Conservation (phyloP, 1,140 invertebrate species). For the Lineus longissimus region DNA sequence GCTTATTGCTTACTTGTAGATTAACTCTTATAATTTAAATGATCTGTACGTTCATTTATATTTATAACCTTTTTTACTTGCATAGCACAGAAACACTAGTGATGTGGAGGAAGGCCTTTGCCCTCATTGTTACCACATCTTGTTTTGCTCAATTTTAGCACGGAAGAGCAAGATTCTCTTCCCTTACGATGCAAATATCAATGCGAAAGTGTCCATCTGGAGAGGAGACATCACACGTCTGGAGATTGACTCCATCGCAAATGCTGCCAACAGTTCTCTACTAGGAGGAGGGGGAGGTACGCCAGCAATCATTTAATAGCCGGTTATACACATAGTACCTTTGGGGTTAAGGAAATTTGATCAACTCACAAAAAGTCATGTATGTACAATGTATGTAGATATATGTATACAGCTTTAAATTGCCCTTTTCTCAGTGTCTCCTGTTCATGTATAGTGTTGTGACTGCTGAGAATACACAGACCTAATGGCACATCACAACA, state of each 20-base stretch:
- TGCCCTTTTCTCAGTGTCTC: slow-evolving; percentile 42
- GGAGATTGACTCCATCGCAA: slow-evolving; percentile 86
- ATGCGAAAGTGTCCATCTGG: slow-evolving; percentile 45
- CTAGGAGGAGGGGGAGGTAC: slow-evolving; percentile 74
- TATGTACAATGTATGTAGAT: slow-evolving; percentile 5
- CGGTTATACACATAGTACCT: neutral
- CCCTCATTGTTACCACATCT: neutral
- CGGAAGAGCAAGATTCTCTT: slow-evolving; percentile 1
- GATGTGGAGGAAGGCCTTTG: too few relatives aligned
- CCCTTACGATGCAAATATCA: slow-evolving; percentile 26
- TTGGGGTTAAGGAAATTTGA: neutral
- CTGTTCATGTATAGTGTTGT: too few relatives aligned
- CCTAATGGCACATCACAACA: too few relatives aligned
- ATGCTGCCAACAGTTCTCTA: slow-evolving; percentile 80
- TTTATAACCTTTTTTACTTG: neutral
- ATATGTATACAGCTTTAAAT: neutral
- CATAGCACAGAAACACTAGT: too few relatives aligned
- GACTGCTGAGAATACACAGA: too few relatives aligned
- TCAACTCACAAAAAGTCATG: neutral
- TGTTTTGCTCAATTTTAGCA: neutral
- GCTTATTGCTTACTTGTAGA: too few relatives aligned
- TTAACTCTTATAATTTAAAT: too few relatives aligned
- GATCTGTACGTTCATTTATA: neutral
- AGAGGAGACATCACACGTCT: slow-evolving; percentile 80
- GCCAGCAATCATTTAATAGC: slow-evolving; percentile 1